Conservation (phyloP, 2,113 vertebrate species). For the Clarias macrocephalus region DNA sequence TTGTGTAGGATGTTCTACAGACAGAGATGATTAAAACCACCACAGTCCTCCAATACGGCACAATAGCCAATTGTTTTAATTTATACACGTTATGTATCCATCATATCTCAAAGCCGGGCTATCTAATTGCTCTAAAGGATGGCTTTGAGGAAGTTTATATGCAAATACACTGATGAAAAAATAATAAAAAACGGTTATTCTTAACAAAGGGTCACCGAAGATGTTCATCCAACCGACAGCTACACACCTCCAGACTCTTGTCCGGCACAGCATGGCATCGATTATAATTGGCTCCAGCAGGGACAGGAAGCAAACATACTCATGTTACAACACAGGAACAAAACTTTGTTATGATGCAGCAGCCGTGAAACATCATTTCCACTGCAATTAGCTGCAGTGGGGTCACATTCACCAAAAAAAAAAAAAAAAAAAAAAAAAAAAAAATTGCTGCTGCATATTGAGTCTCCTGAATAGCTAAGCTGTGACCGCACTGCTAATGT, state of each 20-base stretch:
- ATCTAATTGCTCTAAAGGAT: not conserved
- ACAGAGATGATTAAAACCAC: slow-evolving; percentile 25
- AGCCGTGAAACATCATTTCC: slow-evolving; percentile 7
- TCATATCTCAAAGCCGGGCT: not conserved
- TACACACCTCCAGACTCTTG: slow-evolving; percentile 23
- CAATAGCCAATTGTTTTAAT: slow-evolving; percentile 2
- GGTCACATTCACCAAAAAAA: not conserved
- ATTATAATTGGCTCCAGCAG: slow-evolving; percentile 44
- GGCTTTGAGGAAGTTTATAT: not conserved
- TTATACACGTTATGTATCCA: not conserved
- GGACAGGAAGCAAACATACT: slow-evolving; percentile 24
- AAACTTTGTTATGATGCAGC: slow-evolving; percentile 25
- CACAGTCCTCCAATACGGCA: slow-evolving; percentile 11
- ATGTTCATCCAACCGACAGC: not conserved
- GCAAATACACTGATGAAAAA: not conserved
- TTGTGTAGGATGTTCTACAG: slow-evolving; percentile 46
- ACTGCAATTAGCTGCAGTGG: slow-evolving; percentile 2
- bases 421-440: not conserved
- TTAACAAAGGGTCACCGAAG: not conserved
- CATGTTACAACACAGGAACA: slow-evolving; percentile 21
- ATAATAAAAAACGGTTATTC: not conserved
- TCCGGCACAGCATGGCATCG: slow-evolving; percentile 30
- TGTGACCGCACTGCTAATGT: not conserved
- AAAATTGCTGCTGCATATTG: not conserved
- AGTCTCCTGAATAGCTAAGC: not conserved